Evolutionary conservation across 2,888 invertebrate genomes (phyloP), one percentile per base, ranked within the genome.

Genomic region (Dicranocentrus wangi): DNA sequence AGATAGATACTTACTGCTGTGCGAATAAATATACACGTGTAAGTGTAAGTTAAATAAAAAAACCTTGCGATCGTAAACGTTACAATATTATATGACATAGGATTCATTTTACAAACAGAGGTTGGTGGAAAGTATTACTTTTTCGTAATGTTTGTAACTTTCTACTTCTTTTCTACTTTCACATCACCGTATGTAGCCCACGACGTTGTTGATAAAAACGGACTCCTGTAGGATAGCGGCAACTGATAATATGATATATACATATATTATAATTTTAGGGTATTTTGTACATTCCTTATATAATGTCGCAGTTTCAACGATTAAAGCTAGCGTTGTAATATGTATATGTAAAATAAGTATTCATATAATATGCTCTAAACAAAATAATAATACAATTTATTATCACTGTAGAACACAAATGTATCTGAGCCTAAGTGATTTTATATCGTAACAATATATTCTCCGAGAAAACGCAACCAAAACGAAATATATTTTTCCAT

Each of bases 401-500:
- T 21, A 53, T 75, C 69, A 70, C 27, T 66, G n/a, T 19, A 69
- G n/a, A n/a, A 32, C 28, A 61, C 47, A 47, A 55, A 55, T 43
- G 8, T 47, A n/a, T 47, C 47, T n/a, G 47, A 47, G 47, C 47
- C 47, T 5, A 69, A 42, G 43, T 42, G 66, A 25, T 71, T 78
- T 63, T 78, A 28, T 17, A 78, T 23, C 42, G 23, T 78, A 78
- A 78, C 71, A 76, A 43, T 51, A 71, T 77, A 60, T 55, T 71
- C 43, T 55, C 65, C 71, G 72, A 43, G 25, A 65, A 79, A 79
- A 25, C 71, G 68, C 79, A 72, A 79, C 66, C 72, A 79, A 72
- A 79, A 69, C 55, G 55, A 69, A 66, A 42, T 79, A 79, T 79
- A 79, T 79, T 79, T 79, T 79, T 79, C 72, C 71, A 79, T 79